Evolutionary conservation across 2,888 invertebrate species (phyloP), one percentile per base, ranked within the genome.

Genomic region (Callyntrura guangdongensis): DNA sequence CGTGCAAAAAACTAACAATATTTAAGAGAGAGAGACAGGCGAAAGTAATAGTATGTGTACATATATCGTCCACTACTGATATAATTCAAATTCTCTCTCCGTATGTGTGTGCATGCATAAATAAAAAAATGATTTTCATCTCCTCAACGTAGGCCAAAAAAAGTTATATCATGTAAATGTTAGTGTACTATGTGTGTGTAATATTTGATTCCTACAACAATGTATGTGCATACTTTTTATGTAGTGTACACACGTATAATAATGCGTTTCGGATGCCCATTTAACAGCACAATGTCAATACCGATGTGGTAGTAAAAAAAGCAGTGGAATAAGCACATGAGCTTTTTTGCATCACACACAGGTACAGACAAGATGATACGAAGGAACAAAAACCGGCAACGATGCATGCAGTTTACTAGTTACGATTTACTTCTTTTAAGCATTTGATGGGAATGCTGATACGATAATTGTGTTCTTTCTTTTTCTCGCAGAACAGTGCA

Each of bases 251-350:
- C 22, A 14, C 12, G 27, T 27, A 27, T 67, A 67, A 6, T 14
- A 14, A n/a, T 67, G 12, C 61, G 22, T 22, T 11, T 64, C 17
- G 61, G 17, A 20, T 64, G 61, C 17, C 67, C 67, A 36, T 67
- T 67, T 67, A 67, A 27, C 67, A 67, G 1, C 27, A 1, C 69
- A 45, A 45, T 72, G 69, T 74, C 74, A 74, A 74, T 74, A 74
- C 11, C n/a, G 6, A 17, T 17, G 45, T 72, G 69, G 3, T 17
- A 72, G 36, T 72, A 72, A 72, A 72, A 61, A 11, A 67, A 9
- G 61, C 2, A 36, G 36, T 36, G 36, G 36, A 36, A 6, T 4
- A 36, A 36, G 6, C n/a, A n/a, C 49, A 36, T 36, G 36, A 36
- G 36, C 36, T 36, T 36, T 36, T 36, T 36, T 36, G 36, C 36